phyloP scores from a whole-genome alignment of 2,888 invertebrate genomes.

The Andrena praecox region DNA sequence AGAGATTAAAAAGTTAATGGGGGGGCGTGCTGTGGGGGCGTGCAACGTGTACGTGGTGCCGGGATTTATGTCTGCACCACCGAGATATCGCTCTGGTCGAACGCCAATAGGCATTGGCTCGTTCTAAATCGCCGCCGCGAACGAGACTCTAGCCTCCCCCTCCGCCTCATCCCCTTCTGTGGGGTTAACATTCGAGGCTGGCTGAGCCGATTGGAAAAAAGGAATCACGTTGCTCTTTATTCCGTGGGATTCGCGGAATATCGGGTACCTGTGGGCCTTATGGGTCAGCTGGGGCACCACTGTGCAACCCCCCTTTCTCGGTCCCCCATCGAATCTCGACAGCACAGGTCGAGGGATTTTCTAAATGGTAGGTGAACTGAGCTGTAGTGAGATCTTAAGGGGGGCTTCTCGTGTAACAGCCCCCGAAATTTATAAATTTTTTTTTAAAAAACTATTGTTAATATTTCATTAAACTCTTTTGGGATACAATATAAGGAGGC shows the following conservation, averaged over 20 bases:
- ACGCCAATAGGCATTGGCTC: constrained; percentile 82
- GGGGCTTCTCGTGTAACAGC: too few species aligned
- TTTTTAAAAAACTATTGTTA: too few species aligned
- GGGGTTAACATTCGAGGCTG: not conserved
- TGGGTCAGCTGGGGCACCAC: too few species aligned
- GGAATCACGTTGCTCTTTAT: not conserved
- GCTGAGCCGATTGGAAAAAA: not conserved
- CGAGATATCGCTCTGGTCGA: constrained; percentile 83
- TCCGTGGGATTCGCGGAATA: too few species aligned
- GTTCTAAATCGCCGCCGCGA: constrained; percentile 75
- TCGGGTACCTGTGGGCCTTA: too few species aligned
- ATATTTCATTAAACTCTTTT: too few species aligned
- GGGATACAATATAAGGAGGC: too few species aligned
- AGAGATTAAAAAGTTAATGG: constrained; percentile 85
- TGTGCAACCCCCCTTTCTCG: too few species aligned
- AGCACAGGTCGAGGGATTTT: not conserved
- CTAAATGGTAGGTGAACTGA: too few species aligned
- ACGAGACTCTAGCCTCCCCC: constrained; percentile 23
- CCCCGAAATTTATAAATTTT: too few species aligned
- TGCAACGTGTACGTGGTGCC: constrained; percentile 84
- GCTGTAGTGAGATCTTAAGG: too few species aligned
- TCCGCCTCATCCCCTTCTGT: not conserved
- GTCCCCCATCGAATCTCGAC: not conserved
- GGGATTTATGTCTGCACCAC: constrained; percentile 85
- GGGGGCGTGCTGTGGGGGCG: constrained; percentile 84